Evolutionary conservation across 2,888 invertebrate species (phyloP), one percentile per base, ranked within the genome.

Genomic region (Ormyrus pomaceus): DNA sequence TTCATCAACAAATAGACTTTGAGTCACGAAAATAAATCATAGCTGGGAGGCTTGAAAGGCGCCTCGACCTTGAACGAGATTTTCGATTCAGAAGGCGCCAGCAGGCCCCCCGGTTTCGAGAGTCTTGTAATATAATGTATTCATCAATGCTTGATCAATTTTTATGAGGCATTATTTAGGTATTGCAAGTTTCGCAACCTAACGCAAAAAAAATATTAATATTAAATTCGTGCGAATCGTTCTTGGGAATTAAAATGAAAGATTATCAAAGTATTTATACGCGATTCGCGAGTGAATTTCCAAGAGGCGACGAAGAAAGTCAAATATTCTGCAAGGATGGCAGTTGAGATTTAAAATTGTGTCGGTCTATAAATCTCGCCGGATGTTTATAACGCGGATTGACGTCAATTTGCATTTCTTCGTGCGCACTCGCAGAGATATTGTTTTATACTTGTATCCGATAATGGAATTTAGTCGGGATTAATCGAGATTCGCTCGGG

Each of bases 21-120:
- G 71, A 80, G 50, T 71, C 75, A 80, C 59, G 53, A 66, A 66
- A 80, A 80, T 80, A 80, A 80, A 80, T 80, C 71, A 76, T 55
- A 8, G 2, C n/a, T 50, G 19, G 45, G 53, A 19, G 55, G 11
- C 56, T 34, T 10, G 19, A 53, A 56, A 61, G 53, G 53, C 78
- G 46, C 53, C 34, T 7, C 66, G 48, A 59, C 76, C 71, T 80
- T 80, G 66, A 62, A 72, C 75, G 80, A 71, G 71, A 76, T 71
- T 68, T 68, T 59, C n/a, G 13, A 75, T 55, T 59, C 58, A 70
- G 69, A 79, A 59, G 64, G 6, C 53, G 48, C 46, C 51, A 48
- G 65, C 34, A 11, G 34, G n/a, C 46, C 56, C 19, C 8, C 13
- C n/a, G 1, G 50, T 34, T 59, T 59, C 7, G 59, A 48, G n/a